These are phyloP conservation scores for Fabriciana adippe DNA, from an alignment of 2,888 invertebrate species.

Conservation along the genomic window DNA sequence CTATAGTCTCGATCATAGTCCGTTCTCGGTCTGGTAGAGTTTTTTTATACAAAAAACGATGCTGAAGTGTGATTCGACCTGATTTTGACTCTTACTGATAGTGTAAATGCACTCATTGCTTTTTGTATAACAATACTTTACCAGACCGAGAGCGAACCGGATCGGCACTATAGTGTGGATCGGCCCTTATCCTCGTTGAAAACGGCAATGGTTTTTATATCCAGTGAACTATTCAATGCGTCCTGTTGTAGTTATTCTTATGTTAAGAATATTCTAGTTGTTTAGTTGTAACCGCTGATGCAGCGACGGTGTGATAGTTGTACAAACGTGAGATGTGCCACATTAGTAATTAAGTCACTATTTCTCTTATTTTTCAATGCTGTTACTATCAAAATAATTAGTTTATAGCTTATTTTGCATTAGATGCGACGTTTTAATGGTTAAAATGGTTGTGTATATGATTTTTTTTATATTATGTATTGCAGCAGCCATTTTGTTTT, in stretches of 20 bases:
- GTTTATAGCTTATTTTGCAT: slow-evolving; percentile 4
- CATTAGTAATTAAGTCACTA: slow-evolving; percentile 48
- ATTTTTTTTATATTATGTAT: slow-evolving; percentile 7
- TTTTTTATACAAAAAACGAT: too few relatives aligned
- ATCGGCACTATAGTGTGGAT: too few relatives aligned
- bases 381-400: slow-evolving; percentile 32
- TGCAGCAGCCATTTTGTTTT: slow-evolving; percentile 13
- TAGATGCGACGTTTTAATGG: slow-evolving; percentile 2
- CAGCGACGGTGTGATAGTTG: slow-evolving; percentile 57
- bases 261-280: slow-evolving; percentile 76
- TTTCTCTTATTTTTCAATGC: slow-evolving; percentile 26
- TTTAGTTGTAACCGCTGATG: slow-evolving; percentile 47
- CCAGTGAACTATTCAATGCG: slow-evolving; percentile 54
- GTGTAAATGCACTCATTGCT: too few relatives aligned
- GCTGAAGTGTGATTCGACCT: too few relatives aligned
- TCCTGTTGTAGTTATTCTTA: slow-evolving; percentile 76
- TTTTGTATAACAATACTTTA: too few relatives aligned
- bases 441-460: slow-evolving; percentile 9
- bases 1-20: neutral
- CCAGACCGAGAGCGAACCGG: too few relatives aligned
- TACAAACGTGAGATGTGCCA: slow-evolving; percentile 66
- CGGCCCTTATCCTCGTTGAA: slow-evolving; percentile 13
- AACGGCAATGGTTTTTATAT: slow-evolving; percentile 43
- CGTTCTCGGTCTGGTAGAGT: too few relatives aligned
- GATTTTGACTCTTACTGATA: too few relatives aligned